Evolutionary conservation across 2,888 invertebrate species (phyloP), one percentile per base, ranked within the genome.

Genomic region (Rhagium mordax): DNA sequence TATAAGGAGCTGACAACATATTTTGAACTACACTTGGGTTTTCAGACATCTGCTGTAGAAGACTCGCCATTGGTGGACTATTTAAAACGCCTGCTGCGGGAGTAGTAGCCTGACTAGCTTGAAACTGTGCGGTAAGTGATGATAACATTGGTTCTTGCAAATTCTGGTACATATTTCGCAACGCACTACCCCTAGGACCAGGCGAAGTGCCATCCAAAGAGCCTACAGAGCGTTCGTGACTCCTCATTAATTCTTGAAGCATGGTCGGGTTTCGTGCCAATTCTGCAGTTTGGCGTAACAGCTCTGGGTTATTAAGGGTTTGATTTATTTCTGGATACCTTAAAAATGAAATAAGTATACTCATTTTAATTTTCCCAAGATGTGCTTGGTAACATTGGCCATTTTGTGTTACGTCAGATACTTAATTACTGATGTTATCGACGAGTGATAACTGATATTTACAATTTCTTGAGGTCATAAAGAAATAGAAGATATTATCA

Each of bases 221-320:
- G n/a, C 97, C 97, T 86, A 99, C 92, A 48, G 98, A 98, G 76
- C 99, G 92, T 88, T 99, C 99, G 86, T 99, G 98, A 10, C 96
- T 96, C 72, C 99, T 92, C 98, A 99, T 98, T 81, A 99, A 89
- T 86, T 99, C 99, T 88, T 99, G 98, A 84, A 99, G 90, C 97
- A 98, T 98, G 53, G 98, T 96, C 1, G 99, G 99, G 89, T 99
- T 99, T 66, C 98, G 92, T 0, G 98, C 97, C 85, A 98, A 88
- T 87, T 98, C 98, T 95, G 98, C 95, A 2, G 98, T 98, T 91
- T 98, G 98, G 74, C 98, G 92, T 84, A 98, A 89, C 78, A 98
- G 87, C 86, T 98, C 98, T 0, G 98, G 98, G 89, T 98, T 98
- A 88, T 98, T 98, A 80, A 98, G 89, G 94, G 99, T 96, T 88